phyloP scores from a whole-genome alignment of 2,888 invertebrate species.

The Cephus sareptanus region DNA sequence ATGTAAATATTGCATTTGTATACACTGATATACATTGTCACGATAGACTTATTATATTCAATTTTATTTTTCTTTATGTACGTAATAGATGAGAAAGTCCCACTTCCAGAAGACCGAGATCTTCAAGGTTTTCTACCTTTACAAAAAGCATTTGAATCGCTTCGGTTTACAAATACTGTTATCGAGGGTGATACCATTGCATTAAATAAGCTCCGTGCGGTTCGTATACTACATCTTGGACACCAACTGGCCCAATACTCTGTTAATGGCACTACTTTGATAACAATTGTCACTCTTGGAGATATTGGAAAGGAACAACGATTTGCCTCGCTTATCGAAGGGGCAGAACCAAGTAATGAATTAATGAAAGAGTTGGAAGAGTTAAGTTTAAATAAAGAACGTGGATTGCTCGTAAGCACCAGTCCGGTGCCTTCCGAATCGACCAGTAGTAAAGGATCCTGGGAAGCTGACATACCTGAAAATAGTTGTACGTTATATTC shows the following conservation, averaged over 20 bases:
- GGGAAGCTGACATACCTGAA: conserved; percentile 53
- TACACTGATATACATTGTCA: background rate
- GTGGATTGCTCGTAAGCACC: conserved; percentile 38
- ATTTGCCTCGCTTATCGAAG: conserved; percentile 63
- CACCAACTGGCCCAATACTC: conserved; percentile 67
- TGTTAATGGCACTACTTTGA: conserved; percentile 63
- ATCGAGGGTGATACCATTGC: conserved; percentile 61
- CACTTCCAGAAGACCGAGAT: conserved; percentile 83
- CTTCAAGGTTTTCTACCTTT: conserved; percentile 84
- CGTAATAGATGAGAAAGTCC: conserved; percentile 71
- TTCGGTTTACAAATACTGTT: conserved; percentile 68
- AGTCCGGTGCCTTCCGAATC: conserved; percentile 62
- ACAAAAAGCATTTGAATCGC: conserved; percentile 70
- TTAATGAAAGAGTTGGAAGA: conserved; percentile 70
- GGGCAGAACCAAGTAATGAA: conserved; percentile 67
- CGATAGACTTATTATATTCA: conserved; percentile 8
- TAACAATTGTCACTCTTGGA: conserved; percentile 43
- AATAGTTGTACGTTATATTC: conserved; percentile 36
- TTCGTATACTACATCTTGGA: conserved; percentile 68
- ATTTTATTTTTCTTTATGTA: conserved; percentile 3
- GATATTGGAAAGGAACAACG: conserved; percentile 49
- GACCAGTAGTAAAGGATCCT: conserved; percentile 58
- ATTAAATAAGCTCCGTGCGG: conserved; percentile 68
- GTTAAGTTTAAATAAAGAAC: conserved; percentile 64
- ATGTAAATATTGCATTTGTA: conserved; percentile 66